Evolutionary conservation across 2,888 invertebrate genomes (phyloP).

Genomic region (Sinotaia quadrata): DNA sequence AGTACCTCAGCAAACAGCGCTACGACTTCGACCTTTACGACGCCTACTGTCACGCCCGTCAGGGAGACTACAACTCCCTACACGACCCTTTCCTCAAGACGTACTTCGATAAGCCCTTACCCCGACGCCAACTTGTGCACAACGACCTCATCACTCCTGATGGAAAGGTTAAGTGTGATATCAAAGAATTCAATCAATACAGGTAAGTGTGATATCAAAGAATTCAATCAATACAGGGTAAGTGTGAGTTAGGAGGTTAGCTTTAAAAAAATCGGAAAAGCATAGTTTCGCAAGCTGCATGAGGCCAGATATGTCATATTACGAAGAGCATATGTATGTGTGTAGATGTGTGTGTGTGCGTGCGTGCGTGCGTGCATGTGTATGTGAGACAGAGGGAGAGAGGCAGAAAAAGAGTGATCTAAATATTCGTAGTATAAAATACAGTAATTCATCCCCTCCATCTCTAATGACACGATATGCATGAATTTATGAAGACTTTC

Average conservation of each 20-base stretch:
- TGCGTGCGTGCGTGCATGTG: conserved; percentile 16
- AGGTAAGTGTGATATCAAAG: too few species aligned
- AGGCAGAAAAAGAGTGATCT: too few species aligned
- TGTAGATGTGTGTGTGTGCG: conserved; percentile 13
- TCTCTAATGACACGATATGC: too few species aligned
- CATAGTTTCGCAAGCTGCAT: background rate
- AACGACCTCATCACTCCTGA: conserved; percentile 36
- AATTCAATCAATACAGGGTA: conserved; percentile 21
- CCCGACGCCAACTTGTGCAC: conserved; percentile 45
- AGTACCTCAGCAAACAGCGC: conserved; percentile 47
- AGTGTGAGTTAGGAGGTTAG: too few species aligned
- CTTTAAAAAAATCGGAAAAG: too few species aligned
- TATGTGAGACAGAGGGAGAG: conserved; percentile 4
- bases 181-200: conserved; percentile 80
- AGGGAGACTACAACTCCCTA: conserved; percentile 58
- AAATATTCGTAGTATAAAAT: too few species aligned
- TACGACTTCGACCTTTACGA: conserved; percentile 64
- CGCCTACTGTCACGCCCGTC: conserved; percentile 52
- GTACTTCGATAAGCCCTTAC: conserved; percentile 43
- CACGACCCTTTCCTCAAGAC: conserved; percentile 63
- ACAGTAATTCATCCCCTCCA: too few species aligned
- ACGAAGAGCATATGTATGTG: background rate
- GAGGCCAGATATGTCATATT: background rate
- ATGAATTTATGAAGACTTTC: too few species aligned
- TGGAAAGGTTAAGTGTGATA: conserved; percentile 76